Evolutionary conservation across 2,888 invertebrate species (phyloP), one percentile per base, ranked within the genome.

Genomic region (Syrphus vitripennis): DNA sequence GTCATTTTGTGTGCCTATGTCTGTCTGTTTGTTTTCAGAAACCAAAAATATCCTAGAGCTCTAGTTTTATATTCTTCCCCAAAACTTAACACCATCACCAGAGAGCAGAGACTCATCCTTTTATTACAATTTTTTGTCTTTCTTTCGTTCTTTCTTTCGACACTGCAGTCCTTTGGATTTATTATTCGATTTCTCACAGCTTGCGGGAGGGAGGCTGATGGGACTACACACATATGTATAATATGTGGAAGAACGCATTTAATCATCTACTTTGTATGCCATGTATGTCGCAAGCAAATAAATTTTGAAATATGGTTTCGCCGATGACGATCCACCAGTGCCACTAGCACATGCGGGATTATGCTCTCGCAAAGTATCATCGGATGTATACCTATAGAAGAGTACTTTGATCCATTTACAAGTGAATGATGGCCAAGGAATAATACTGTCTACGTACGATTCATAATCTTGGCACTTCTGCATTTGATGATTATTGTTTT

Each of bases 261-360:
- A 78, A 86, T 86, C 82, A 86, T 86, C 78, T 61, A 86, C 86
- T 86, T 86, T 86, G 82, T 86, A 86, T 86, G 86, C 86, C 69
- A 45, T 78, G 69, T 74, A 65, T 74, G 82, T 82, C 53, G 77
- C 77, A 86, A 82, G 81, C 74, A 78, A 78, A 86, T 82, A 86
- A 78, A 86, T 82, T 67, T 82, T 86, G 70, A 78, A 77, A 82
- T 82, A 86, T 82, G 77, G 78, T 71, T n/a, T 74, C 34, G 77
- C 26, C 61, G 84, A n/a, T n/a, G n/a, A n/a, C n/a, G n/a, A n/a
- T n/a, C n/a, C n/a, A n/a, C n/a, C n/a, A n/a, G 81, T 81, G 72
- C 77, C 81, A 77, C n/a, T n/a, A n/a, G n/a, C n/a, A n/a, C 40
- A 86, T 86, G 86, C 81, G 53, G 81, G 71, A 61, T 65, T 65